A percentile compares a stretch with the other conserved stretches of the same genome.
Evolutionary conservation across 2,797 vertebrate species (phyloP).

Genomic region (Smutsia gigantea): DNA sequence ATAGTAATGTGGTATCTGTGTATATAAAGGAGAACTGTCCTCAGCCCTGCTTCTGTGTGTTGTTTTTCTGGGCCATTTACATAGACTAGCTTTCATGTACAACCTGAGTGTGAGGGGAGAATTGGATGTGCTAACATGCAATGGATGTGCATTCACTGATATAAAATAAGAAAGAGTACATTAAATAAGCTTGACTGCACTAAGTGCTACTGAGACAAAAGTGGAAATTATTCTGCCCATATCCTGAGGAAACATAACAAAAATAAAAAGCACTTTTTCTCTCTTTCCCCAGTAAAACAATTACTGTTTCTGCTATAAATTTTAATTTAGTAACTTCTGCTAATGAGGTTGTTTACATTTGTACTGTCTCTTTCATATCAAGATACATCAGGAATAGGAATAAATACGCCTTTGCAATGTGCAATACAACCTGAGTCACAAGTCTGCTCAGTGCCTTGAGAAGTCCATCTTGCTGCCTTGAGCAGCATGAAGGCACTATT

Average conservation of each 20-base stretch:
- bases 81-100: background rate
- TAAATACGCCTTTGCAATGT: background rate
- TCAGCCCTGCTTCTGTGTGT: background rate
- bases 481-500: background rate
- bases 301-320: background rate
- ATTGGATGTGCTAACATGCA: background rate
- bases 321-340: background rate
- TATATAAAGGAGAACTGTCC: background rate
- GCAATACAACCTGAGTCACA: fast-evolving
- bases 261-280: background rate
- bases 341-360: slow-evolving; percentile 42
- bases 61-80: background rate
- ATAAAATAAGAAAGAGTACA: background rate
- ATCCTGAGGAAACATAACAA: background rate
- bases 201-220: background rate
- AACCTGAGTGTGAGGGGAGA: background rate
- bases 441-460: fast-evolving
- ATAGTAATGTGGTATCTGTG: background rate
- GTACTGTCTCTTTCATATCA: background rate
- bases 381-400: background rate
- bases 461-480: background rate
- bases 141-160: background rate
- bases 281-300: background rate
- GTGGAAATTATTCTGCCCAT: background rate
- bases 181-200: background rate